Conservation (phyloP, 2,888 invertebrate genomes). For the Drosophila suboccidentalis region DNA sequence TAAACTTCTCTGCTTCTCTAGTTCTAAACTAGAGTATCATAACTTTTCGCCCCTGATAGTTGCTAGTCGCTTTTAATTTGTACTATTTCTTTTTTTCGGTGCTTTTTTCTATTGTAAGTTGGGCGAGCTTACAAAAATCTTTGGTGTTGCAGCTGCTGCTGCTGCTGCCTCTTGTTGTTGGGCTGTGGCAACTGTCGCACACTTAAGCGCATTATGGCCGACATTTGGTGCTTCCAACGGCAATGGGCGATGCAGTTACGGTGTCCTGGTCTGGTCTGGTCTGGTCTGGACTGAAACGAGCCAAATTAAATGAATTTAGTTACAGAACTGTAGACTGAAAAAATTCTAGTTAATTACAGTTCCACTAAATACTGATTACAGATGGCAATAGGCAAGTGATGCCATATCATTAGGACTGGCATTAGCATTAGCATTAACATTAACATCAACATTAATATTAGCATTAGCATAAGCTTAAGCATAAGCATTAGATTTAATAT, state of each 20-base stretch:
- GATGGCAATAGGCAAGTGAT: no score
- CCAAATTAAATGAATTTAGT: constrained; percentile 38
- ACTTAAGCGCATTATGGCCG: constrained; percentile 59
- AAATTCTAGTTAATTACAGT: not conserved
- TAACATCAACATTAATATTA: no score
- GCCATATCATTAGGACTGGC: no score
- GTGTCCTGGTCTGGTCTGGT: not conserved
- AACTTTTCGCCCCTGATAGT: constrained; percentile 31
- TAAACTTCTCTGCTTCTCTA: constrained; percentile 4
- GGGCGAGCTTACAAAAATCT: constrained; percentile 23
- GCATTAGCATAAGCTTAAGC: not conserved
- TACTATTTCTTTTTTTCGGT: not conserved
- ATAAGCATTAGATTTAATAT: no score
- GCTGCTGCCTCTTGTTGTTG: constrained; percentile 13
- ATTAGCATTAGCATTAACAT: not conserved
- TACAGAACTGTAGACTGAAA: not conserved
- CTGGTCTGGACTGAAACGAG: not conserved
- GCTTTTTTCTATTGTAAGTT: not conserved
- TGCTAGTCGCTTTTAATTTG: constrained; percentile 11
- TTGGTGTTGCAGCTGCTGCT: constrained; percentile 26
- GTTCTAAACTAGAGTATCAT: constrained; percentile 28
- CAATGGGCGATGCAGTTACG: no score
- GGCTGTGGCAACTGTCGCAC: constrained; percentile 32
- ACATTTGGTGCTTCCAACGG: constrained; percentile 36
- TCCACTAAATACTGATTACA: not conserved